These are phyloP conservation scores for Penaeus monodon DNA, from an alignment of 2,888 invertebrate species.

Conservation along the genomic window DNA sequence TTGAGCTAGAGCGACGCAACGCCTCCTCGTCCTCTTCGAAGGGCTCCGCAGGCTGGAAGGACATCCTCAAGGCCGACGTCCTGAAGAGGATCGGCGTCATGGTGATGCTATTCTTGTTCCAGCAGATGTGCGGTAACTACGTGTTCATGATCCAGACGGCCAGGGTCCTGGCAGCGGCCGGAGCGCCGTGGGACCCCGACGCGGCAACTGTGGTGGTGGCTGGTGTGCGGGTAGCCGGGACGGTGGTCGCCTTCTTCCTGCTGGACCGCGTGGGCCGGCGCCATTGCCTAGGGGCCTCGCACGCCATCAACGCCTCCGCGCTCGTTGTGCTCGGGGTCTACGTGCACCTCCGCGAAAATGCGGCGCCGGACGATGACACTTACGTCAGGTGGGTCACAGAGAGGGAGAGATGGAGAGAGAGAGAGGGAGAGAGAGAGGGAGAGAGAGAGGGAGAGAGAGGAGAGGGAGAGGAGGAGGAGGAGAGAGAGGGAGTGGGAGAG, in stretches of 20 bases:
- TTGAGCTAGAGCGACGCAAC: slow-evolving; percentile 27
- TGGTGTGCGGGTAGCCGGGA: slow-evolving; percentile 23
- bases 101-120: slow-evolving; percentile 29
- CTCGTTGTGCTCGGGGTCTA: slow-evolving; percentile 30
- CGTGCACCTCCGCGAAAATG: slow-evolving; percentile 28
- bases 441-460: too few species aligned
- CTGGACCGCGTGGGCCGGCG: slow-evolving; percentile 37
- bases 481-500: too few species aligned
- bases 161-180: slow-evolving; percentile 28
- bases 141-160: slow-evolving; percentile 44
- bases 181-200: slow-evolving; percentile 35
- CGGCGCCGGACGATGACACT: slow-evolving; percentile 23
- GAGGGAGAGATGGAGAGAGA: neutral
- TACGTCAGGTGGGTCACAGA: slow-evolving; percentile 18
- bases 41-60: slow-evolving; percentile 21
- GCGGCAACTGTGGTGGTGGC: slow-evolving; percentile 23
- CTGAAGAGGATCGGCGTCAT: slow-evolving; percentile 21
- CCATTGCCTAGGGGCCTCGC: slow-evolving; percentile 22
- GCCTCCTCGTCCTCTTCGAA: neutral
- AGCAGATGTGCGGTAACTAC: slow-evolving; percentile 42
- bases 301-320: slow-evolving; percentile 28
- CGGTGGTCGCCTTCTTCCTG: slow-evolving; percentile 17
- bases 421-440: too few species aligned
- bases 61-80: slow-evolving; percentile 1
- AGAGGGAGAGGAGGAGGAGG: too few species aligned